Percentiles rank a stretch among this genome's conserved stretches.
phyloP scores from a whole-genome alignment of 2,888 invertebrate species.

The Junonia oenone region DNA sequence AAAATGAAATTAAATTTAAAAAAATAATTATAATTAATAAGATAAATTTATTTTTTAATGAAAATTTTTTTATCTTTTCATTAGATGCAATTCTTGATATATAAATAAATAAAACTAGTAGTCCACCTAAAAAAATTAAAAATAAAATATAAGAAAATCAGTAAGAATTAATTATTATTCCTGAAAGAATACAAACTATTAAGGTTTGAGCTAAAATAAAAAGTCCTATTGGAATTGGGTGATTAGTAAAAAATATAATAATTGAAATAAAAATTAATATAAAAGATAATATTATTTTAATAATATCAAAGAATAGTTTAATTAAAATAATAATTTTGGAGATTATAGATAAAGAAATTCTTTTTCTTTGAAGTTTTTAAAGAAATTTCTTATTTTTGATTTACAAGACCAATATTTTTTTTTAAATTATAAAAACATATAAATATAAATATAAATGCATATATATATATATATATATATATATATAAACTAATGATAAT shows the following conservation, averaged over 20 bases:
- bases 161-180: conserved; percentile 68
- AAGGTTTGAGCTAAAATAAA: conserved; percentile 71
- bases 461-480: no score
- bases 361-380: conserved; percentile 82
- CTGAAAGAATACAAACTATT: conserved; percentile 62
- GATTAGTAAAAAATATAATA: not conserved
- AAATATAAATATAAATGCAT: no score
- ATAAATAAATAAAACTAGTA: conserved; percentile 83
- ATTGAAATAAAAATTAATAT: conserved; percentile 54
- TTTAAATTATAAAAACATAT: conserved; percentile 83
- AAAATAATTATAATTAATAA: not conserved
- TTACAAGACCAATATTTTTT: conserved; percentile 84
- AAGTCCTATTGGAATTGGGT: not conserved
- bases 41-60: conserved; percentile 14
- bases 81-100: conserved; percentile 81
- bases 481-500: no score
- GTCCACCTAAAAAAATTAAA: conserved; percentile 81
- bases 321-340: conserved; percentile 85
- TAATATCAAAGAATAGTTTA: conserved; percentile 81
- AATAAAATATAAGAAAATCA: conserved; percentile 83
- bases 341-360: conserved; percentile 80
- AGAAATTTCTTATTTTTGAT: conserved; percentile 78
- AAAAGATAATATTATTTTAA: conserved; percentile 61
- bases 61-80: conserved; percentile 72
- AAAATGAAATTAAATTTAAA: not conserved